Evolutionary conservation across 2,113 vertebrate species (phyloP), one percentile per base, ranked within the genome.

Genomic region (Rousettus leschenaultii): DNA sequence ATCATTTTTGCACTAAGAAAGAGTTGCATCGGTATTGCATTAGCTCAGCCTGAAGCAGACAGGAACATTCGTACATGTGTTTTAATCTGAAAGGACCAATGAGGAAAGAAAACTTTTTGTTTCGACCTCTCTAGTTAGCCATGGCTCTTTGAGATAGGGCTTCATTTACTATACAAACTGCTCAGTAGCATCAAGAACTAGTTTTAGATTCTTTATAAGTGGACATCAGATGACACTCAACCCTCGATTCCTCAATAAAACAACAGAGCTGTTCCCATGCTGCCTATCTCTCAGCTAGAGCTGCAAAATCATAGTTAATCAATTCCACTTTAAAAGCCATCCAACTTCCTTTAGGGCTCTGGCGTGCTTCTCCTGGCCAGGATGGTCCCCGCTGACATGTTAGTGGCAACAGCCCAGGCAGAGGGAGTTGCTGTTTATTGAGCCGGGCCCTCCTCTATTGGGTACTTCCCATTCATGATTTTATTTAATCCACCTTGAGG

Each of bases 131-230:
- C 74, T 75, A 70, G 84, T 97, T 92, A 92, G 53, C 85, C 79
- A 45, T 66, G 78, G 74, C 12, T 97, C 63, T 88, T 94, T 68
- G 24, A 92, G 82, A 89, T 66, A 51, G 22, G 70, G 91, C 57
- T 78, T 75, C 63, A 83, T 35, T 95, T 94, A 90, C 82, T 97
- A 98, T 98, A 98, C 97, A 97, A 97, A 97, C 55, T 95, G 38
- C 93, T 96, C 91, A 68, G 94, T 95, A 97, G 95, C 95, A 95
- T 94, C 96, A 97, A 96, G 89, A 98, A 94, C 83, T 95, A 19
- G 19, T 74, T 88, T 95, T 89, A 55, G 79, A 40, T 74, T 89
- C 97, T 53, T 97, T 89, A 85, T n/a, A 95, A 96, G 77, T 96
- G 51, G 91, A 30, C 70, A 95, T 97, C 85, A 79, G 74, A 48